Evolutionary conservation across 2,888 invertebrate genomes (phyloP).

Genomic region (Pantelozetes paolii): DNA sequence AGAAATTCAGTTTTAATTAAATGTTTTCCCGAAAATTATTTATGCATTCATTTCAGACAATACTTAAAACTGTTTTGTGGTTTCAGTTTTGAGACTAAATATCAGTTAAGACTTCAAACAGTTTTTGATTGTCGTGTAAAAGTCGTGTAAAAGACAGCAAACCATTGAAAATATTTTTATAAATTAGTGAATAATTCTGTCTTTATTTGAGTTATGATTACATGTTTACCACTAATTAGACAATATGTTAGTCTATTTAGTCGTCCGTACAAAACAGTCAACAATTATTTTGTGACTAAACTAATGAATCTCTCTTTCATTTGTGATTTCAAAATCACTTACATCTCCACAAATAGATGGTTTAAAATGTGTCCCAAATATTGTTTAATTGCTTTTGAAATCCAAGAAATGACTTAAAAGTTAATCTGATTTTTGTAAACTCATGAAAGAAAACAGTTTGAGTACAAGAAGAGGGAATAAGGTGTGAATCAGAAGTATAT

Average conservation of each 20-base stretch:
- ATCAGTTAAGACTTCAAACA: too few species aligned
- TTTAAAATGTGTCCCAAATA: not conserved
- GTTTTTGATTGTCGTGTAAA: too few species aligned
- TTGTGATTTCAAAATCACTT: not conserved
- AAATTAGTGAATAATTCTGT: not conserved
- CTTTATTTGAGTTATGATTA: constrained; percentile 1
- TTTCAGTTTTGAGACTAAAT: too few species aligned
- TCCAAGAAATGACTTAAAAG: constrained; percentile 20
- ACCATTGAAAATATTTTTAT: not conserved
- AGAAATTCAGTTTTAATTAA: too few species aligned
- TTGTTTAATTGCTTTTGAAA: constrained; percentile 15
- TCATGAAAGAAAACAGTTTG: not conserved
- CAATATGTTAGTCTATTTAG: not conserved
- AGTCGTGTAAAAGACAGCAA: constrained; percentile 20
- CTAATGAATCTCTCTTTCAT: not conserved
- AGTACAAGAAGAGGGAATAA: not conserved
- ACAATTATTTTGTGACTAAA: not conserved
- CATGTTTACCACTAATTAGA: not conserved
- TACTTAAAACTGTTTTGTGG: too few species aligned
- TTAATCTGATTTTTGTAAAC: constrained; percentile 14
- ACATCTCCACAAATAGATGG: not conserved
- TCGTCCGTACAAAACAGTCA: not conserved
- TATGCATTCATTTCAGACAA: too few species aligned
- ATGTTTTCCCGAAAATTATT: too few species aligned
- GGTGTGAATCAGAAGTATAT: not conserved